These are phyloP conservation scores for Anolis apletophallus DNA, from an alignment of 2,797 vertebrate species.

Conservation along the genomic window DNA sequence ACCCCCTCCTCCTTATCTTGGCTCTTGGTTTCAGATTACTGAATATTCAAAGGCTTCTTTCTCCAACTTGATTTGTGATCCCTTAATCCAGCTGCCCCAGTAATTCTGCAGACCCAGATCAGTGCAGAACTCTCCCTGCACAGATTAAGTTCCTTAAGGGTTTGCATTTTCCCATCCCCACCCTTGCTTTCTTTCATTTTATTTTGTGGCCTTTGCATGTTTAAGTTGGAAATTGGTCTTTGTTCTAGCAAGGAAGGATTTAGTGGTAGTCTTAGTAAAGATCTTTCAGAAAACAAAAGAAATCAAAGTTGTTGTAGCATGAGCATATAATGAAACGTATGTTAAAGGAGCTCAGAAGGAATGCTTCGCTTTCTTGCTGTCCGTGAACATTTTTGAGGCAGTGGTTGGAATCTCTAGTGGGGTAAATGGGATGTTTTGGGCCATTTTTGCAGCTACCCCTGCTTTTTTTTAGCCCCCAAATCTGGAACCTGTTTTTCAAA, in stretches of 20 bases:
- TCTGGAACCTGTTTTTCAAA: too few relatives aligned
- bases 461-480: too few relatives aligned
- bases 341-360: background rate
- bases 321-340: conserved; percentile 8
- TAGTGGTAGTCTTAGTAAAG: conserved; percentile 44
- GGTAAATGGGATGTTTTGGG: too few relatives aligned
- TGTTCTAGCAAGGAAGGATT: conserved; percentile 62
- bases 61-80: conserved; percentile 73
- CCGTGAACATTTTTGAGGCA: conserved; percentile 15
- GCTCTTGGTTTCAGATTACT: conserved; percentile 64
- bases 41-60: conserved; percentile 71
- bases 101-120: conserved; percentile 73
- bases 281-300: conserved; percentile 50
- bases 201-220: conserved; percentile 63
- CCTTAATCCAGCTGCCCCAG: conserved; percentile 72
- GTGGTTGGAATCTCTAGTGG: too few relatives aligned
- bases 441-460: too few relatives aligned
- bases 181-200: conserved; percentile 42
- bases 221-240: conserved; percentile 67
- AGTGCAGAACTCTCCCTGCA: conserved; percentile 66
- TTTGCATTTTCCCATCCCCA: conserved; percentile 35
- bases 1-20: conserved; percentile 15
- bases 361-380: conserved; percentile 17
- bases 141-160: conserved; percentile 68
- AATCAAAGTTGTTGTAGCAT: background rate